phyloP scores from a whole-genome alignment of 1,140 invertebrate genomes.

The Glossosoma conforme region DNA sequence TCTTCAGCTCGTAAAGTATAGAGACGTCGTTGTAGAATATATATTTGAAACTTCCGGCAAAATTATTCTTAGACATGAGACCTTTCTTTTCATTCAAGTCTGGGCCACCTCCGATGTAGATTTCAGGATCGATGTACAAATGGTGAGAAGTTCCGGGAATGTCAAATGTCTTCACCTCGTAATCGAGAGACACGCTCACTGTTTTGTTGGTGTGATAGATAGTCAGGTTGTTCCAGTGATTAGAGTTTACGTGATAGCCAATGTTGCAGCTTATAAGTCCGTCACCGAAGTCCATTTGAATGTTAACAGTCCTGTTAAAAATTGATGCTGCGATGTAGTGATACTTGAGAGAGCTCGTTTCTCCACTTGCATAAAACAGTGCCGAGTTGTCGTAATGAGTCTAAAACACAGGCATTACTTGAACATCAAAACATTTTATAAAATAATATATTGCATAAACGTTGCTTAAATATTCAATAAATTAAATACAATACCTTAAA shows the following conservation, averaged over 20 bases:
- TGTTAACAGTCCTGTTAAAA: conserved; percentile 68
- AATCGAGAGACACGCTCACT: conserved; percentile 69
- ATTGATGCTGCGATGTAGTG: conserved; percentile 82
- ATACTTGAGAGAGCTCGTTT: conserved; percentile 67
- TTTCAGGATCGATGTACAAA: conserved; percentile 87
- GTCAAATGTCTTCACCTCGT: conserved; percentile 61
- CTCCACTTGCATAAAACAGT: conserved; percentile 81
- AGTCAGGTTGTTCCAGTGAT: conserved; percentile 86
- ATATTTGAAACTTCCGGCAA: conserved; percentile 82
- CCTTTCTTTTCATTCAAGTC: conserved; percentile 73
- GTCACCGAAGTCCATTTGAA: conserved; percentile 81
- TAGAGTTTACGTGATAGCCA: conserved; percentile 63
- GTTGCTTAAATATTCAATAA: neutral
- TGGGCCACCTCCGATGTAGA: conserved; percentile 84
- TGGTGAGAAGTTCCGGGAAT: conserved; percentile 68
- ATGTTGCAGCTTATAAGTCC: conserved; percentile 63
- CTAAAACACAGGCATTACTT: no score
- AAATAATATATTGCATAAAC: neutral
- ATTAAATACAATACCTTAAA: conserved; percentile 65
- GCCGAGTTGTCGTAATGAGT: conserved; percentile 82
- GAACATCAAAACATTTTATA: conserved; percentile 10
- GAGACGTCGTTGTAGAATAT: conserved; percentile 91
- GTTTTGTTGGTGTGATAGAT: conserved; percentile 71
- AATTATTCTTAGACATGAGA: conserved; percentile 68
- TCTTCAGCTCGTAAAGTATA: conserved; percentile 80